Evolutionary conservation across 2,797 vertebrate genomes (phyloP).

Genomic region (Tapera naevia): DNA sequence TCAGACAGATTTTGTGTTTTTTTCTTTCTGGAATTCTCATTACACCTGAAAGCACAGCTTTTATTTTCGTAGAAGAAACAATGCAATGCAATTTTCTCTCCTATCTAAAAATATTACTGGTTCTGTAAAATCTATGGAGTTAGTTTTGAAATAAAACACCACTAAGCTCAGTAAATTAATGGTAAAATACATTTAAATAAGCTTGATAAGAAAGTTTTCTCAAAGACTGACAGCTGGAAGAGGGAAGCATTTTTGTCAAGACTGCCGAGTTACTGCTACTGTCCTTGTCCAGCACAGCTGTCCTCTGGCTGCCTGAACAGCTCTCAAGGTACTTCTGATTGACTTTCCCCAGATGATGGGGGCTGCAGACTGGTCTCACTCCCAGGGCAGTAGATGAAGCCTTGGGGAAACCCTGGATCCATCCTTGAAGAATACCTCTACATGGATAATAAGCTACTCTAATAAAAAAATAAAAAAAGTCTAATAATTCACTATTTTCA

Average conservation of each 20-base stretch:
- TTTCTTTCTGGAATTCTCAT: background rate
- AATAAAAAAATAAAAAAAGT: background rate
- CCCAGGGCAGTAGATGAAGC: no score
- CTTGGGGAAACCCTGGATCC: background rate
- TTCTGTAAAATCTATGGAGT: background rate
- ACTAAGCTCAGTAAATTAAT: background rate
- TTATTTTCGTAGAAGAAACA: background rate
- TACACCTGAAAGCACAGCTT: background rate
- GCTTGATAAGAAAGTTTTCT: background rate
- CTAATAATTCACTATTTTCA: background rate
- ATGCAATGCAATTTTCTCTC: background rate
- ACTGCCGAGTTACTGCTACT: background rate
- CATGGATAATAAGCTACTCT: background rate
- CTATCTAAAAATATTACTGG: background rate
- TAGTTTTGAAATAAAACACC: background rate
- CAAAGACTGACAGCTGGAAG: background rate
- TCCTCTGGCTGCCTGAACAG: background rate
- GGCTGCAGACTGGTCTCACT: background rate
- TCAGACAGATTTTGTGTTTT: background rate
- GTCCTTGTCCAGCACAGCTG: background rate
- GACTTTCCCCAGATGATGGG: no score
- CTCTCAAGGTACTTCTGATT: background rate
- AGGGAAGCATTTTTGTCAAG: background rate
- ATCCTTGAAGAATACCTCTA: background rate
- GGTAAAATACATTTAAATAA: background rate